phyloP scores from a whole-genome alignment of 2,888 invertebrate species.

The Germaria angustata region DNA sequence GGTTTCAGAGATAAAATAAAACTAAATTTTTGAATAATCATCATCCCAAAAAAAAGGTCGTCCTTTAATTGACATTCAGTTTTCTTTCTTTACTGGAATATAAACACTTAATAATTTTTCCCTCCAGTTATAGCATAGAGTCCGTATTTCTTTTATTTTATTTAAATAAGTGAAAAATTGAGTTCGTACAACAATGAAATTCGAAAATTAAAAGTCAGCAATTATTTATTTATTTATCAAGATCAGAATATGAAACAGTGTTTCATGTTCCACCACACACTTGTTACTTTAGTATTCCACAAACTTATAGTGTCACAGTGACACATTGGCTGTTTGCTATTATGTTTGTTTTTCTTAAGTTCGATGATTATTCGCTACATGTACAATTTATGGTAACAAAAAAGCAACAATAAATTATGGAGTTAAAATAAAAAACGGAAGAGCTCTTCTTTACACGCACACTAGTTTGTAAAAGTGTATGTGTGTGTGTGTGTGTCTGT shows the following conservation, averaged over 20 bases:
- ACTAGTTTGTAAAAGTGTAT: not conserved
- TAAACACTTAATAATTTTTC: not conserved
- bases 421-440: constrained; percentile 17
- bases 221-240: constrained; percentile 37
- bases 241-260: constrained; percentile 9
- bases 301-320: not conserved
- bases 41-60: no score
- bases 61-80: no score
- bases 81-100: no score
- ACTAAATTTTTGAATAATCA: no score
- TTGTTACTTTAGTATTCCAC: not conserved
- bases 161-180: not conserved
- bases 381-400: constrained; percentile 15
- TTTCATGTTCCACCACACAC: not conserved
- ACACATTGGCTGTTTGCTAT: constrained; percentile 22
- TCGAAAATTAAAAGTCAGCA: not conserved
- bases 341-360: constrained; percentile 38
- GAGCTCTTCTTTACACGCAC: not conserved
- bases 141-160: no score
- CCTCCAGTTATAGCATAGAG: not conserved
- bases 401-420: constrained; percentile 43
- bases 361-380: constrained; percentile 47
- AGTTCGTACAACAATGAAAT: not conserved
- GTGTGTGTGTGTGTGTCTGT: not conserved
- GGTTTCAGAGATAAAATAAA: no score